These are phyloP conservation scores for Anaspis maculata DNA, from an alignment of 2,888 invertebrate genomes.

Conservation along the genomic window DNA sequence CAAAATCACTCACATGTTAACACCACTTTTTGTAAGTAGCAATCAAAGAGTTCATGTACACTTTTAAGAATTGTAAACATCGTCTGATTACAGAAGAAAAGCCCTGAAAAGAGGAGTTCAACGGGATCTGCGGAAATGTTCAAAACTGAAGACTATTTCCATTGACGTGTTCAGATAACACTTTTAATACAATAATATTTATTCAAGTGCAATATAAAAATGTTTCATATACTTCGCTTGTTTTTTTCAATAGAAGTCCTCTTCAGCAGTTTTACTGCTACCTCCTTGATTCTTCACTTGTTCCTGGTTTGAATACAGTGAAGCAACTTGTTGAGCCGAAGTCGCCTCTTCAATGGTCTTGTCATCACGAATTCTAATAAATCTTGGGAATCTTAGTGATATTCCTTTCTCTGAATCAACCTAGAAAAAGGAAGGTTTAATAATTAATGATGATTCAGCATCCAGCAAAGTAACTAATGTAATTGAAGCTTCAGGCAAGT, in stretches of 20 bases:
- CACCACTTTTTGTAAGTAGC: slow-evolving; percentile 30
- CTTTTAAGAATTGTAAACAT: no score
- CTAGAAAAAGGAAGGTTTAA: slow-evolving; percentile 35
- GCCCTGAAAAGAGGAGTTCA: slow-evolving; percentile 16
- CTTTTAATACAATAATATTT: neutral
- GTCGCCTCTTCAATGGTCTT: slow-evolving; percentile 92
- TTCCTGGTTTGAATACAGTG: slow-evolving; percentile 87
- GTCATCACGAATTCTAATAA: slow-evolving; percentile 83
- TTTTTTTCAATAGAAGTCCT: slow-evolving; percentile 52
- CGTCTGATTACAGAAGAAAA: slow-evolving; percentile 29
- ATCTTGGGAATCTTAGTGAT: slow-evolving; percentile 91
- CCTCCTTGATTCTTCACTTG: slow-evolving; percentile 67
- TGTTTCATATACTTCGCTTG: neutral
- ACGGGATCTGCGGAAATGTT: slow-evolving; percentile 14
- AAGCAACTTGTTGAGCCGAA: slow-evolving; percentile 76
- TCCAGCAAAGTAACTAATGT: no score
- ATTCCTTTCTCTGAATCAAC: slow-evolving; percentile 87
- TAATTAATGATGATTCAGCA: no score
- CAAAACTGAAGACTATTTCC: slow-evolving; percentile 24
- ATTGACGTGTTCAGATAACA: no score
- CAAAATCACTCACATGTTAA: slow-evolving; percentile 28
- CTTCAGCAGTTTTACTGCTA: slow-evolving; percentile 41
- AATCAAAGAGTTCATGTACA: neutral
- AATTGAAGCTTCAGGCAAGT: neutral
- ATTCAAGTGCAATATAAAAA: neutral